Evolutionary conservation across 2,797 vertebrate species (phyloP).

Genomic region (Sphenopsis melanotis): DNA sequence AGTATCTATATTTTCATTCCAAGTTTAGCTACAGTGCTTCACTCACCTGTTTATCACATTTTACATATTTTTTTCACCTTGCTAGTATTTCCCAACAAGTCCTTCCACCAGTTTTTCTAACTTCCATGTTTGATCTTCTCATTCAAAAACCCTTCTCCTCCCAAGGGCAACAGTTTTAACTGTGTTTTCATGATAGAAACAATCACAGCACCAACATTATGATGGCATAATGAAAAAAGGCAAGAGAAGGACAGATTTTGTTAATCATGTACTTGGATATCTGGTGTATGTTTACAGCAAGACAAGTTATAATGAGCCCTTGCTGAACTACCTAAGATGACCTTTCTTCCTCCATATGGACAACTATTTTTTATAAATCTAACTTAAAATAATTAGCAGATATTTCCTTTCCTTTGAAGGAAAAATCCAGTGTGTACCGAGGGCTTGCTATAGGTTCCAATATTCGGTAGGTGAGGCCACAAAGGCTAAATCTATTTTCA

Average conservation of each 20-base stretch:
- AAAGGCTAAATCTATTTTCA: background rate
- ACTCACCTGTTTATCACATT: background rate
- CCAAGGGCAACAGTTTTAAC: background rate
- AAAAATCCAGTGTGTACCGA: rapidly evolving
- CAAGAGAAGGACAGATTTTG: background rate
- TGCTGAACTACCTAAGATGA: background rate
- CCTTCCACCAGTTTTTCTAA: background rate
- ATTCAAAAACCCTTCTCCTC: background rate
- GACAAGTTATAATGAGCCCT: background rate
- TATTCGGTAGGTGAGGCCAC: background rate
- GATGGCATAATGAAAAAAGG: background rate
- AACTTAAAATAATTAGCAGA: background rate
- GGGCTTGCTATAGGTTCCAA: background rate
- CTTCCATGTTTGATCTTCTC: background rate
- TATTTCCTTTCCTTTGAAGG: background rate
- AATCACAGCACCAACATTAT: background rate
- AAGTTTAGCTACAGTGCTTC: background rate
- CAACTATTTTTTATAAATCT: background rate
- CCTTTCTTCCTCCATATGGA: background rate
- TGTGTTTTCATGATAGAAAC: background rate
- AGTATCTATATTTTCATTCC: background rate
- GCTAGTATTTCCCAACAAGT: background rate
- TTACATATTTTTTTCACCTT: background rate
- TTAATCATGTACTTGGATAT: background rate
- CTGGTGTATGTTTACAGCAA: background rate